A percentile compares a stretch with the other conserved stretches of the same genome.
Evolutionary conservation across 2,888 invertebrate species (phyloP).

Genomic region (Agriotes lineatus): DNA sequence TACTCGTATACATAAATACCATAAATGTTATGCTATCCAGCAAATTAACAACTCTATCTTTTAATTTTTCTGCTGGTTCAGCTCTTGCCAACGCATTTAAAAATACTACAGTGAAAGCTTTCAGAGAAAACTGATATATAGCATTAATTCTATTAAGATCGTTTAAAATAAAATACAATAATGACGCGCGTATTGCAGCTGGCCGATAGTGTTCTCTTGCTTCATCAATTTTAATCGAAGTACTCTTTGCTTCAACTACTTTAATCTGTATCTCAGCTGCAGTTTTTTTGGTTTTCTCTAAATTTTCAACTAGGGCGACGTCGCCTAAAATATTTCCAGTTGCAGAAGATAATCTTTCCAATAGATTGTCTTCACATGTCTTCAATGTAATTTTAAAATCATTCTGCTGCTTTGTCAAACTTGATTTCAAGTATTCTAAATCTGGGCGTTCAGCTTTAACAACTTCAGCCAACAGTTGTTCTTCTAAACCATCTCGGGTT

Average conservation of each 20-base stretch:
- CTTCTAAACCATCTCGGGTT: conserved; percentile 91
- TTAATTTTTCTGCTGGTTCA: conserved; percentile 76
- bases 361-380: conserved; percentile 89
- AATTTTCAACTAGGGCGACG: conserved; percentile 89
- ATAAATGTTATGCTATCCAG: conserved; percentile 90
- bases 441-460: conserved; percentile 95
- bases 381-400: conserved; percentile 94
- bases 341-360: conserved; percentile 88
- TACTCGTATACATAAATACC: conserved; percentile 88
- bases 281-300: conserved; percentile 93
- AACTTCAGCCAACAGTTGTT: conserved; percentile 92
- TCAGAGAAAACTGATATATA: conserved; percentile 95
- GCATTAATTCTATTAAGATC: conserved; percentile 93
- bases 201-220: conserved; percentile 90
- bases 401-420: conserved; percentile 92
- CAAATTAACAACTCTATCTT: conserved; percentile 79
- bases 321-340: conserved; percentile 94
- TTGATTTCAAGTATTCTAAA: conserved; percentile 84
- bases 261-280: conserved; percentile 91
- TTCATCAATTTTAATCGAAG: conserved; percentile 89
- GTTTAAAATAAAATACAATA: conserved; percentile 93
- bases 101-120: conserved; percentile 93
- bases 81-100: conserved; percentile 84
- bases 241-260: conserved; percentile 88
- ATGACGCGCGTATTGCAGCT: conserved; percentile 87